Conservation (phyloP, 2,797 vertebrate species). For the Coilia nasus region DNA sequence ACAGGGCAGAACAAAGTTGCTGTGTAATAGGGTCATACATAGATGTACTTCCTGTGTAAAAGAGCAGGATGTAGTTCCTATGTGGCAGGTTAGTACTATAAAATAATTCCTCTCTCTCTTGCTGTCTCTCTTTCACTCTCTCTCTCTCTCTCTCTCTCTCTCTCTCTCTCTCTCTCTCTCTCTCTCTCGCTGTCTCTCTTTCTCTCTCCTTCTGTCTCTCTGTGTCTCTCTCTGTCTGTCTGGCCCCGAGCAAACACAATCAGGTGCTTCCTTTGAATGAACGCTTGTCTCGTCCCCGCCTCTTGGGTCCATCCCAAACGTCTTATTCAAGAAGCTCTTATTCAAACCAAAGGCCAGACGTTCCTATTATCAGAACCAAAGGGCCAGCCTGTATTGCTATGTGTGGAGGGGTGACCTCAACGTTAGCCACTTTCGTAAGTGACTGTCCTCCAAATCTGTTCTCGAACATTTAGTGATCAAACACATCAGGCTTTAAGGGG, state of each 20-base stretch:
- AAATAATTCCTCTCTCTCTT: too few species aligned
- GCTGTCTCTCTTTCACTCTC: too few species aligned
- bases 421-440: constrained; percentile 24
- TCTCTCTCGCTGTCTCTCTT: too few species aligned
- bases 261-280: constrained; percentile 29
- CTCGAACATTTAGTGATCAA: neutral
- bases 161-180: too few species aligned
- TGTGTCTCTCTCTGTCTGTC: constrained; percentile 4
- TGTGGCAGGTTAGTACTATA: too few species aligned
- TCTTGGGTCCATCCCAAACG: constrained; percentile 38
- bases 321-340: neutral
- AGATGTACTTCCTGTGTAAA: too few species aligned
- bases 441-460: neutral
- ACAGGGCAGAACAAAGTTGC: too few species aligned
- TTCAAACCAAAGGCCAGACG: neutral
- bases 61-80: too few species aligned
- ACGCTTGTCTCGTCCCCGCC: constrained; percentile 26
- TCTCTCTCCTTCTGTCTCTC: neutral
- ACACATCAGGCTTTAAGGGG: neutral
- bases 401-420: too few species aligned
- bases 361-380: neutral
- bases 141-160: too few species aligned
- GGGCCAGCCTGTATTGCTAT: too few species aligned
- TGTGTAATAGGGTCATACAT: too few species aligned
- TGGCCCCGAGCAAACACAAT: constrained; percentile 36